phyloP scores from a whole-genome alignment of 2,888 invertebrate genomes.

The Rhaphigaster nebulosa region DNA sequence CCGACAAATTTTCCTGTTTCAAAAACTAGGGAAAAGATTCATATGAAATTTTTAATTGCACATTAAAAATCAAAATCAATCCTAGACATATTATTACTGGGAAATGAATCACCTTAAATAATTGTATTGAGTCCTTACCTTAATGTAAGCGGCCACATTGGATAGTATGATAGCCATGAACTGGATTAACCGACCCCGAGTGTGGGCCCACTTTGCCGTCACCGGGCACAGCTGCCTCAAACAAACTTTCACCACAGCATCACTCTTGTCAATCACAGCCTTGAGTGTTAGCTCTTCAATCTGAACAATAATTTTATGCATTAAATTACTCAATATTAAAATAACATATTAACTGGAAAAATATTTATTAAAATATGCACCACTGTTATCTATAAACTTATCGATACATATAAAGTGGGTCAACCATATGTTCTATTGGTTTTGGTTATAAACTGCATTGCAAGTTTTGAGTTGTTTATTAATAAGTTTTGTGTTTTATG shows the following conservation, averaged over 20 bases:
- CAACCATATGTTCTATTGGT: too few relatives aligned
- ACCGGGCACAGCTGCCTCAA: conserved; percentile 75
- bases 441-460: too few relatives aligned
- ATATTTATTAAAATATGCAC: too few relatives aligned
- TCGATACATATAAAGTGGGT: too few relatives aligned
- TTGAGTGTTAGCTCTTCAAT: conserved; percentile 74
- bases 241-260: conserved; percentile 72
- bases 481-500: too few relatives aligned
- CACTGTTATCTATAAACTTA: too few relatives aligned
- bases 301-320: conserved; percentile 66
- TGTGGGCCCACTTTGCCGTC: conserved; percentile 75
- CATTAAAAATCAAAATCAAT: neutral
- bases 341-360: too few relatives aligned
- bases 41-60: too few relatives aligned
- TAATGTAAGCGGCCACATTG: conserved; percentile 64
- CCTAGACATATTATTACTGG: neutral
- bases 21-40: neutral
- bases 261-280: conserved; percentile 74
- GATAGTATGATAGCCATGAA: conserved; percentile 69
- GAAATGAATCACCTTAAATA: neutral
- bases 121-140: conserved; percentile 62
- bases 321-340: neutral
- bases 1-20: too few relatives aligned
- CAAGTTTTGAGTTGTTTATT: too few relatives aligned
- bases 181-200: conserved; percentile 71